Conservation (phyloP, 2,797 vertebrate species). For the Acridotheres tristis region DNA sequence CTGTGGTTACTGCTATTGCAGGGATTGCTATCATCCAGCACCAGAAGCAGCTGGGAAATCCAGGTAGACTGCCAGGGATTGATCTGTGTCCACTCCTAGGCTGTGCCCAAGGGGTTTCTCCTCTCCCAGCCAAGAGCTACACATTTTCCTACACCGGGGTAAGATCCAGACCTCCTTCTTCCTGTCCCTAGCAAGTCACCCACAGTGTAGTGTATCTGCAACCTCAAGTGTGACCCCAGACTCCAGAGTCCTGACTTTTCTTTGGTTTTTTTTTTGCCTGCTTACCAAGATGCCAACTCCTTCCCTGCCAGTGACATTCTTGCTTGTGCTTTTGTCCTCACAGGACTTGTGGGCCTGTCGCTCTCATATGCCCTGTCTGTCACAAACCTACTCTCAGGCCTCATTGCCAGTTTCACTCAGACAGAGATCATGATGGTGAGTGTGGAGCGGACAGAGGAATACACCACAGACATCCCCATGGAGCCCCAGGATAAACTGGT, state of each 20-base stretch:
- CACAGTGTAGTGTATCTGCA: not conserved
- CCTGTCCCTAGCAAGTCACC: not conserved
- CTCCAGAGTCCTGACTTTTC: not conserved
- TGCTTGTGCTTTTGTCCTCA: not conserved
- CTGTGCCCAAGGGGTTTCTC: not conserved
- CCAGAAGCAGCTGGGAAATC: slow-evolving; percentile 81
- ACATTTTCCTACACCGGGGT: not conserved
- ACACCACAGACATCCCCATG: slow-evolving; percentile 81
- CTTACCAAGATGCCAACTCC: not conserved
- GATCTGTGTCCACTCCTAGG: not conserved
- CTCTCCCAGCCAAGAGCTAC: not conserved
- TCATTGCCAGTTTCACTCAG: slow-evolving; percentile 91
- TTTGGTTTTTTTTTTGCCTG: not conserved
- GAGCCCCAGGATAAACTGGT: slow-evolving; percentile 80
- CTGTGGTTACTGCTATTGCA: slow-evolving; percentile 85
- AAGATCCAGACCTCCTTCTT: not conserved
- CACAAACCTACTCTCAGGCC: slow-evolving; percentile 87
- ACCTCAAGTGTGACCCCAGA: not conserved
- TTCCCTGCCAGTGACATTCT: not conserved
- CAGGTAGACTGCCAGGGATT: slow-evolving; percentile 80
- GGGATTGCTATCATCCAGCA: slow-evolving; percentile 89
- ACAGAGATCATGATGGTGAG: slow-evolving; percentile 97
- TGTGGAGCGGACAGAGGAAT: slow-evolving; percentile 92
- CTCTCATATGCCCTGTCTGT: slow-evolving; percentile 93
- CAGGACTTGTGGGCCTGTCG: slow-evolving; percentile 92